These are phyloP conservation scores for Venustoraphidia nigricollis DNA, from an alignment of 2,888 invertebrate species.

Conservation along the genomic window DNA sequence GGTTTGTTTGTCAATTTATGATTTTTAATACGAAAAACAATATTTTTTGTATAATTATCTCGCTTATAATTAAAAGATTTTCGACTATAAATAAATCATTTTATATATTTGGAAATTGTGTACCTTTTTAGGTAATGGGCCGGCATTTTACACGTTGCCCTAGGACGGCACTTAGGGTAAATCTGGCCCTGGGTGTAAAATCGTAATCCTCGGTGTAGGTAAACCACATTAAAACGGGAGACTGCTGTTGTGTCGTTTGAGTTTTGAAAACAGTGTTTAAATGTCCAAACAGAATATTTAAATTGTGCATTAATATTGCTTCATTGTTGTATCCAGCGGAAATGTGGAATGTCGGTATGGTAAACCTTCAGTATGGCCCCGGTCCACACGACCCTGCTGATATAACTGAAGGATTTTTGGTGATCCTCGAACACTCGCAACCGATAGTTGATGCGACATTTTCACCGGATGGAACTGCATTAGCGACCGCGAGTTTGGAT, in stretches of 20 bases:
- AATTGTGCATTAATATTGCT: background rate
- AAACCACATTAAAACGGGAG: conserved; percentile 23
- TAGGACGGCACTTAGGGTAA: no score
- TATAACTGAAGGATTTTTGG: conserved; percentile 32
- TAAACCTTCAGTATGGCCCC: conserved; percentile 27
- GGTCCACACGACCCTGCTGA: conserved; percentile 26
- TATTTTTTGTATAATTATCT: no score
- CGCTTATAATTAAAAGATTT: no score
- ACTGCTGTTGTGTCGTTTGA: conserved; percentile 23
- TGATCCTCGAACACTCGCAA: conserved; percentile 41
- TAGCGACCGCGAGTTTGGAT: conserved; percentile 79
- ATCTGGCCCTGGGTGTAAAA: no score
- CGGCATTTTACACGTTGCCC: no score
- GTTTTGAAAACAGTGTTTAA: background rate
- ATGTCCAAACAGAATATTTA: background rate
- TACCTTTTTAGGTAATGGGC: no score
- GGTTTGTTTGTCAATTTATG: no score
- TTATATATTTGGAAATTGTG: no score
- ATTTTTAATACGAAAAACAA: no score
- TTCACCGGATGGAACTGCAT: conserved; percentile 87
- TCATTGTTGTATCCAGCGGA: conserved; percentile 27
- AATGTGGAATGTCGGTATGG: conserved; percentile 35
- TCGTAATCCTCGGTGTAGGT: no score
- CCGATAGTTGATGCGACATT: conserved; percentile 74
- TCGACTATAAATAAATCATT: no score